Base-by-base conservation (phyloP, 2,113 vertebrate species). In the Grus americana region DNA sequence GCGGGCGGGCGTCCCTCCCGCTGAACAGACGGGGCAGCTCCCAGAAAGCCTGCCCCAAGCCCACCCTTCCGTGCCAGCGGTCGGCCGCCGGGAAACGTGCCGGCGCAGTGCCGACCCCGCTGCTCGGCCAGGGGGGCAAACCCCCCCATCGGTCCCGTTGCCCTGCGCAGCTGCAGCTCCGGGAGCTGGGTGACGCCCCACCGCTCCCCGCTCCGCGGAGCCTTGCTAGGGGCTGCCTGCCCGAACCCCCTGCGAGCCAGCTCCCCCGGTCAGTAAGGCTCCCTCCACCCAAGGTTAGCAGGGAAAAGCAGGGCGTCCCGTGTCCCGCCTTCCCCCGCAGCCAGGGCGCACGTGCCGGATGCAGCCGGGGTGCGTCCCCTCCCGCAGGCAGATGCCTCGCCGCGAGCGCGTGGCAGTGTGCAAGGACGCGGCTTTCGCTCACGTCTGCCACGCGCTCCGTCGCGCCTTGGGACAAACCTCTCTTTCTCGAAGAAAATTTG, bases 61-160 rank as follows among this genome's bases (percentile, higher is more conserved):
- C 52, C 34, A 5, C 29, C 34, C 22, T 34, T 27, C 58, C 1
- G 30, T 5, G 36, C 9, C 12, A 16, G 63, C 2, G 4, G 27
- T 11, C 2, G 58, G 38, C 38, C 7, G 18, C 2, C 10, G 18
- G 19, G 47, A 15, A 15, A 34, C 1, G 5, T 5, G 18, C 46
- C 71, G 4, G 50, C 34, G 22, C 10, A 8, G 52, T 6, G 5
- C 36, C 12, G 7, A 40, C 36, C n/a, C 34, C 5, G 11, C 9
- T 50, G 3, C 18, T 5, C 30, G 44, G 8, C 38, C 27, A 4
- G 12, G 22, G 38, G 20, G 26, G 22, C 32, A 8, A 17, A 26
- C 5, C 32, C 68, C 27, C 20, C 58, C 58, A 4, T 3, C 6
- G 9, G 8, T 10, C 67, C 46, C 3, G 61, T 61, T 29, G 44